phyloP scores from a whole-genome alignment of 2,888 invertebrate genomes.

The Polylopha cassiicola region DNA sequence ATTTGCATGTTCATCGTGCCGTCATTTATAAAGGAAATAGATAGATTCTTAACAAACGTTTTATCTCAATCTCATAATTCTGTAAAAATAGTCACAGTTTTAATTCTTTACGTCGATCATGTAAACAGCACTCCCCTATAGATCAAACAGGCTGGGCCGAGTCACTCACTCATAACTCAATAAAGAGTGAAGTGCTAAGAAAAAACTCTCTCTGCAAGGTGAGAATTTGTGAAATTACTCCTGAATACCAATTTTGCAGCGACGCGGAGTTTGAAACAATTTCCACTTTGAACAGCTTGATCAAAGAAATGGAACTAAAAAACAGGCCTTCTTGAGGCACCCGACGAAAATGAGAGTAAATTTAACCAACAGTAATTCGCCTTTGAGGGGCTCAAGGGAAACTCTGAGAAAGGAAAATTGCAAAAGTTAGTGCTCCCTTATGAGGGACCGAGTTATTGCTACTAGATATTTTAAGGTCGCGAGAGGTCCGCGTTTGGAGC shows the following conservation, averaged over 20 bases:
- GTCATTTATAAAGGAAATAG: too few species aligned
- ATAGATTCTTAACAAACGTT: too few species aligned
- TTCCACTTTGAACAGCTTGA: conserved; percentile 67
- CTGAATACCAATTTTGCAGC: conserved; percentile 64
- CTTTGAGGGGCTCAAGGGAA: conserved; percentile 66
- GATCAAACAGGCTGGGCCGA: conserved; percentile 24
- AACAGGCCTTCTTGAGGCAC: conserved; percentile 53
- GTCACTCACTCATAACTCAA: conserved; percentile 23
- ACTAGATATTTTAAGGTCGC: conserved; percentile 47
- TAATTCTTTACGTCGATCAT: conserved; percentile 8
- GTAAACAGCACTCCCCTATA: conserved; percentile 19
- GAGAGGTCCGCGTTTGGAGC: conserved; percentile 32
- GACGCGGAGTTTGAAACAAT: conserved; percentile 65
- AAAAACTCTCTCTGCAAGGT: conserved; percentile 41
- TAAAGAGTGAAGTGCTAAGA: conserved; percentile 24
- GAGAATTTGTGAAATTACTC: conserved; percentile 66
- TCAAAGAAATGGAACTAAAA: conserved; percentile 76
- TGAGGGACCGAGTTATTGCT: conserved; percentile 57
- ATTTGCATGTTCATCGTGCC: too few species aligned
- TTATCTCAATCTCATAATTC: neutral
- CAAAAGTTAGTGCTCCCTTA: conserved; percentile 71
- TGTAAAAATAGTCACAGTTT: conserved; percentile 1
- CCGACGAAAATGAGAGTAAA: conserved; percentile 67
- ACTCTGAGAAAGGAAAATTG: conserved; percentile 65
- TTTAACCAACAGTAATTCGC: conserved; percentile 73